Percentiles rank a stretch among this genome's conserved stretches.
phyloP scores from a whole-genome alignment of 2,797 vertebrate genomes.

The Pipistrellus kuhlii region DNA sequence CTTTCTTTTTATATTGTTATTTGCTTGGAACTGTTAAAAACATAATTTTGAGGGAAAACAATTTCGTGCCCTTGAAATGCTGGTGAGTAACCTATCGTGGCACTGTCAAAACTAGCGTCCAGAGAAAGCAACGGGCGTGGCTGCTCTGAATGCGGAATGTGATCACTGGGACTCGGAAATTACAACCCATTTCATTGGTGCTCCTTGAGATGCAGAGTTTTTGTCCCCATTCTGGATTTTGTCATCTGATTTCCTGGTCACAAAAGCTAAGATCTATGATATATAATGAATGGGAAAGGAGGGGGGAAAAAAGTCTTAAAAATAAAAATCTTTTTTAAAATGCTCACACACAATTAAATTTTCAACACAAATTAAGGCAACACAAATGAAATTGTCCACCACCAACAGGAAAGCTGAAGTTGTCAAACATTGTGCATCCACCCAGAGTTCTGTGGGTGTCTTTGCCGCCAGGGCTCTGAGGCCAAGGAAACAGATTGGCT shows the following conservation, averaged over 20 bases:
- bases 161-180: background rate
- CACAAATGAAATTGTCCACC: background rate
- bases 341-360: background rate
- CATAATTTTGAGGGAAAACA: background rate
- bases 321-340: background rate
- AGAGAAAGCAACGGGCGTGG: conserved; percentile 53
- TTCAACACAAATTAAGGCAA: background rate
- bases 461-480: background rate
- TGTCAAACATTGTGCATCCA: background rate
- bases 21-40: conserved; percentile 55
- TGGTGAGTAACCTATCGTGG: conserved; percentile 35
- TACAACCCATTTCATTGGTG: background rate
- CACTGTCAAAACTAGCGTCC: conserved; percentile 14
- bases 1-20: conserved; percentile 7
- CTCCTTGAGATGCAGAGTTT: background rate
- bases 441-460: background rate
- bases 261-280: background rate
- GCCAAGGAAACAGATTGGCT: background rate
- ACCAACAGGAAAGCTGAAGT: background rate
- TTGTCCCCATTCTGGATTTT: background rate
- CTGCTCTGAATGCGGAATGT: background rate
- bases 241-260: background rate
- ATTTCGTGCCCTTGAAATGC: conserved; percentile 56
- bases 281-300: background rate
- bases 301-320: background rate